Evolutionary conservation across 2,113 vertebrate species (phyloP).

Genomic region (Sinocyclocheilus anshuiensis): DNA sequence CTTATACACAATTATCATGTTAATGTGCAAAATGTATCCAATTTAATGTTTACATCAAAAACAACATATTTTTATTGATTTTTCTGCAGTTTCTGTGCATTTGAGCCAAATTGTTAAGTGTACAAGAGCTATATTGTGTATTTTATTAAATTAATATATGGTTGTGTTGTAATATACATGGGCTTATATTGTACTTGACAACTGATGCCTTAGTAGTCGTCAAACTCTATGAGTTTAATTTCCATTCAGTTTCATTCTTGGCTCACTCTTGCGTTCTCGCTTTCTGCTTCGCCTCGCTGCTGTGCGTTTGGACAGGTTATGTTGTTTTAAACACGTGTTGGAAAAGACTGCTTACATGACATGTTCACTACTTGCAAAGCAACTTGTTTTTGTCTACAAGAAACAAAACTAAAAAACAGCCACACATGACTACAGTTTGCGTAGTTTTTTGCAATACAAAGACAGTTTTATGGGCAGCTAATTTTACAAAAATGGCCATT

Average conservation of each 20-base stretch:
- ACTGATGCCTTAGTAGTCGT: conserved; percentile 99
- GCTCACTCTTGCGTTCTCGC: conserved; percentile 69
- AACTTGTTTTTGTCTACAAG: conserved; percentile 69
- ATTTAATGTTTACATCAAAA: conserved; percentile 99
- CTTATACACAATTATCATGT: conserved; percentile 89
- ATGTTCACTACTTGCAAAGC: conserved; percentile 83
- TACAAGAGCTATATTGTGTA: conserved; percentile 99
- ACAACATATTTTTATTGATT: conserved; percentile 99
- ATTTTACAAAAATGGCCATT: conserved; percentile 70
- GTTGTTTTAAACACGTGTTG: conserved; percentile 90
- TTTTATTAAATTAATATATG: conserved; percentile 99
- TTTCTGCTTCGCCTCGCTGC: conserved; percentile 82
- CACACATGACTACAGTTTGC: conserved; percentile 63
- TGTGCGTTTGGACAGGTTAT: conserved; percentile 89
- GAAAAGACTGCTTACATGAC: conserved; percentile 81
- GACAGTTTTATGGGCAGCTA: conserved; percentile 79
- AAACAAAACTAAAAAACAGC: conserved; percentile 63
- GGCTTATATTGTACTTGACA: conserved; percentile 99
- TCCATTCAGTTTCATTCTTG: conserved; percentile 76
- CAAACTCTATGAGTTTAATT: conserved; percentile 99
- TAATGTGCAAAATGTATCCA: conserved; percentile 98
- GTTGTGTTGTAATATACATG: conserved; percentile 99
- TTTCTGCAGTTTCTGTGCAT: conserved; percentile 99
- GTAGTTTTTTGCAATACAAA: conserved; percentile 84
- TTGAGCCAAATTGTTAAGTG: conserved; percentile 99